Conservation (phyloP, 2,113 vertebrate genomes). For the Apteryx owenii region DNA sequence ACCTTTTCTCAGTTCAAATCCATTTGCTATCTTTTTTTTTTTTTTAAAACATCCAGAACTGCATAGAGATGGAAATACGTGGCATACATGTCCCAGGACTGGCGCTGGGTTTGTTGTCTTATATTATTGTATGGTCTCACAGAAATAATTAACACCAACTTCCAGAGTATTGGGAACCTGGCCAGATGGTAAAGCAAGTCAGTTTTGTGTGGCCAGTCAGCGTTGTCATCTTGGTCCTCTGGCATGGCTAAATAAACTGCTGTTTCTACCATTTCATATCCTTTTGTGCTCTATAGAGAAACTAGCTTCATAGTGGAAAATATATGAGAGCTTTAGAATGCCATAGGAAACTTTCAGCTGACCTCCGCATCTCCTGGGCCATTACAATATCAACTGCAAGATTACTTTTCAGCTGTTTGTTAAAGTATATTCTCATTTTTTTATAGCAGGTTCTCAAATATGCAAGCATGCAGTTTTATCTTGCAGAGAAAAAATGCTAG, state of each 20-base stretch:
- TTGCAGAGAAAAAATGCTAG: not conserved
- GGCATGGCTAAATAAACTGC: not conserved
- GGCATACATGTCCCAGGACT: not conserved
- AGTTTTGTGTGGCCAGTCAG: not conserved
- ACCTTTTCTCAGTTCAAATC: not conserved
- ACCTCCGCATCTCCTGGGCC: not conserved
- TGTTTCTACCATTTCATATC: not conserved
- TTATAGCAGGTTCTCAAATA: not conserved
- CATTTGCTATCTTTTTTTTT: not conserved
- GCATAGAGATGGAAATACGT: fast-evolving
- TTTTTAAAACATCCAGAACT: not conserved
- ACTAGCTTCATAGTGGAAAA: not conserved
- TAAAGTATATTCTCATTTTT: not conserved
- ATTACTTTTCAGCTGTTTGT: not conserved
- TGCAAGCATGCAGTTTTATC: not conserved
- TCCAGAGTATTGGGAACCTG: not conserved
- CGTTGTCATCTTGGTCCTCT: not conserved
- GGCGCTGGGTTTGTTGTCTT: not conserved
- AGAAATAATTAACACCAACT: not conserved
- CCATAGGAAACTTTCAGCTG: not conserved
- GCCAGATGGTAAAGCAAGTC: not conserved
- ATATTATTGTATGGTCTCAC: not conserved
- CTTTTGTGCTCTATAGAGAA: not conserved
- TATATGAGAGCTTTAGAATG: not conserved
- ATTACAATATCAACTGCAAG: not conserved